These are phyloP conservation scores for Ciconia stormi DNA, from an alignment of 2,113 vertebrate species.

Conservation along the genomic window DNA sequence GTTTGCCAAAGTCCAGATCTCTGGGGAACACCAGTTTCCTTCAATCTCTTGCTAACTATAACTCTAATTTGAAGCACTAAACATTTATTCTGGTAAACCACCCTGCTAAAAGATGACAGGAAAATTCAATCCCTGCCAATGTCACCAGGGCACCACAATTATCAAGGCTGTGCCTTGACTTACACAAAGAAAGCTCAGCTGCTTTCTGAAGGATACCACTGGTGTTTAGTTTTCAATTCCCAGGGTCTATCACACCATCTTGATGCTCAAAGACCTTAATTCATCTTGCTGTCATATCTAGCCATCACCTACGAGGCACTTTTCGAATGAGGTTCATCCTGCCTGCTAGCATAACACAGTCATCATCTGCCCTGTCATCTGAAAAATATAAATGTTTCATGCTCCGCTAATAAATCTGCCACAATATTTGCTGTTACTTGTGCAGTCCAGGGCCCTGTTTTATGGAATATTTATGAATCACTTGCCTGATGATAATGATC, in stretches of 20 bases:
- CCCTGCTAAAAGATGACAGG: neutral
- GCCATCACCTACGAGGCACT: constrained; percentile 16
- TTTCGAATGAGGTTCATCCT: constrained; percentile 63
- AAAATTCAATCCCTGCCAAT: neutral
- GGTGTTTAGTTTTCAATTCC: constrained; percentile 50
- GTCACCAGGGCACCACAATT: neutral
- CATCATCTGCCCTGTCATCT: constrained; percentile 70
- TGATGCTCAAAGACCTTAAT: constrained; percentile 47
- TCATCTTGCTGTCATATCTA: constrained; percentile 63
- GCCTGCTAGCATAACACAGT: constrained; percentile 59
- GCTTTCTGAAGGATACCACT: constrained; percentile 33
- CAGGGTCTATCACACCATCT: constrained; percentile 48
- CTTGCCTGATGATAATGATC: constrained; percentile 53
- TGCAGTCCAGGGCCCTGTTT: neutral
- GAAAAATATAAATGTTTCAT: constrained; percentile 66
- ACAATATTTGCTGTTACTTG: constrained; percentile 54
- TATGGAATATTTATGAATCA: constrained; percentile 65
- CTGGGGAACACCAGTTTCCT: neutral
- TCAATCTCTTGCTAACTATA: neutral
- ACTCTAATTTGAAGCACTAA: neutral
- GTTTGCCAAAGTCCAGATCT: neutral
- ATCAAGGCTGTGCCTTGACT: neutral
- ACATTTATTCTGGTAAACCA: neutral
- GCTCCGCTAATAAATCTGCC: constrained; percentile 65
- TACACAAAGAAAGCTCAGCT: constrained; percentile 29